Percentiles rank a stretch among this genome's conserved stretches.
phyloP scores from a whole-genome alignment of 1,140 invertebrate genomes.

The Uloborus diversus region DNA sequence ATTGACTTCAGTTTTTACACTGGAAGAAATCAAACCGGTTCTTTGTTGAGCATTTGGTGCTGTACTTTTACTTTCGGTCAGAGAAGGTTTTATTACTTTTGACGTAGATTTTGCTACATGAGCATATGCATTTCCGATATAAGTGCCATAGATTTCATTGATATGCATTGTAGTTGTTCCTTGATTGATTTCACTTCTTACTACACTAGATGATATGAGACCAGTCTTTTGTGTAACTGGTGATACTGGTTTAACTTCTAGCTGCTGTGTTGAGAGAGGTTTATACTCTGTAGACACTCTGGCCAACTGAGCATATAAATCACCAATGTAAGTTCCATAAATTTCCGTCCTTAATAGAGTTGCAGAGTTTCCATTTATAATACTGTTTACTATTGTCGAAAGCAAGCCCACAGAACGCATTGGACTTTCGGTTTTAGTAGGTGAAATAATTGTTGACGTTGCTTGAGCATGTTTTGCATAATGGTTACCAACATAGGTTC shows the following conservation, averaged over 20 bases:
- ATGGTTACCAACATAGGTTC: slow-evolving; percentile 65
- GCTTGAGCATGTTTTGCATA: slow-evolving; percentile 69
- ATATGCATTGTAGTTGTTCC: slow-evolving; percentile 63
- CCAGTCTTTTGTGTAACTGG: slow-evolving; percentile 60
- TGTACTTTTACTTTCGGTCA: slow-evolving; percentile 7
- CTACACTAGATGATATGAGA: slow-evolving; percentile 63
- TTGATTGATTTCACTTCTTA: slow-evolving; percentile 61
- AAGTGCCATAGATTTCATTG: slow-evolving; percentile 65
- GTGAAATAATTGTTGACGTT: slow-evolving; percentile 71
- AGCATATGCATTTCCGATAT: slow-evolving; percentile 66
- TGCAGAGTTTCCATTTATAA: slow-evolving; percentile 62
- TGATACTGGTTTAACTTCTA: too few relatives aligned
- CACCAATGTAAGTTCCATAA: slow-evolving; percentile 65
- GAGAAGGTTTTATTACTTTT: slow-evolving; percentile 34
- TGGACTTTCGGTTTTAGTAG: slow-evolving; percentile 22
- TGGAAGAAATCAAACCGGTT: slow-evolving; percentile 65
- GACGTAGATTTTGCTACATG: slow-evolving; percentile 67
- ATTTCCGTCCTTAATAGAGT: slow-evolving; percentile 64
- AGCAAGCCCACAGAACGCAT: slow-evolving; percentile 66
- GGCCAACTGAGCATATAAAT: slow-evolving; percentile 69
- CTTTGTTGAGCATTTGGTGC: slow-evolving; percentile 32
- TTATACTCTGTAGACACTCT: slow-evolving; percentile 56
- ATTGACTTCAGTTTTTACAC: slow-evolving; percentile 62
- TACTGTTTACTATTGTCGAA: slow-evolving; percentile 63
- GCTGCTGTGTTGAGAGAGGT: neutral